These are phyloP conservation scores for Eilema griseolum DNA, from an alignment of 2,888 invertebrate genomes.

Conservation along the genomic window DNA sequence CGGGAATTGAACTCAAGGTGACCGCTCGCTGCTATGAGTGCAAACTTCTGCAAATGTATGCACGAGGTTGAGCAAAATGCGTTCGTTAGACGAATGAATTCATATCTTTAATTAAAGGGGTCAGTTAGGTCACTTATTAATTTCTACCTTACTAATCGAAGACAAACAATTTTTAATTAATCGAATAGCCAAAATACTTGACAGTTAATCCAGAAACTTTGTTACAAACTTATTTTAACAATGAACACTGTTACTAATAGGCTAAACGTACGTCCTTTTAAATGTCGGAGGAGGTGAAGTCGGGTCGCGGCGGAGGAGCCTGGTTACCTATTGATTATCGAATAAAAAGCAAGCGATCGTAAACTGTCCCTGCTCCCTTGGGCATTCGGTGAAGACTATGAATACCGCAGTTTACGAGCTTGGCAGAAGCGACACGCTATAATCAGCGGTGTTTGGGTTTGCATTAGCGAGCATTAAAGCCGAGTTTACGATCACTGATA, in stretches of 20 bases:
- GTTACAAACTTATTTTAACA: neutral
- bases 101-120: no score
- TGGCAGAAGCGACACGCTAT: neutral
- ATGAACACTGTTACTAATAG: neutral
- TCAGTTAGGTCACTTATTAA: no score
- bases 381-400: neutral
- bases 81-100: neutral
- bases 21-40: no score
- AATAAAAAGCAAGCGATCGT: neutral
- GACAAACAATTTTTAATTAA: no score
- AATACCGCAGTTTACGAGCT: neutral
- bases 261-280: neutral
- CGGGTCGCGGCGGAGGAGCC: neutral
- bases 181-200: neutral
- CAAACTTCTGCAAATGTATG: no score
- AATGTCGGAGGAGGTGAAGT: neutral
- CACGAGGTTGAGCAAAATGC: no score
- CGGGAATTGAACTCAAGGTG: no score
- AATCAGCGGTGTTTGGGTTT: neutral
- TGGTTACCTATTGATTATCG: neutral
- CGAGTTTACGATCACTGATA: neutral
- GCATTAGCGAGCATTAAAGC: neutral
- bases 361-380: neutral
- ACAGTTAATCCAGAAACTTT: neutral
- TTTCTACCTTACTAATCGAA: no score